These are phyloP conservation scores for Blastobasis adustella DNA, from an alignment of 2,888 invertebrate genomes.

Conservation along the genomic window DNA sequence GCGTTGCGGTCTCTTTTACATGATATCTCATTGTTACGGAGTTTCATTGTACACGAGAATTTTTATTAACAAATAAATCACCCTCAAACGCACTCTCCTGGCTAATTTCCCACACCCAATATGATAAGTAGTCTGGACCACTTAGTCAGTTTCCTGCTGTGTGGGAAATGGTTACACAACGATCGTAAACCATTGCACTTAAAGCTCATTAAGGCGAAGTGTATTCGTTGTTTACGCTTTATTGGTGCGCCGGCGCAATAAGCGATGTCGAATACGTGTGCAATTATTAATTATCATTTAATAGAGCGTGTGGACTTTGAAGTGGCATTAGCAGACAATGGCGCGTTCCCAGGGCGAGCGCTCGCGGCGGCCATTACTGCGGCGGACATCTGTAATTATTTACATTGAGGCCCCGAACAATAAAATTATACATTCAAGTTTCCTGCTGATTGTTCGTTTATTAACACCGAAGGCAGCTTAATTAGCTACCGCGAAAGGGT, in stretches of 20 bases:
- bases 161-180: no score
- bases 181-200: no score
- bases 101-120: no score
- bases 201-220: no score
- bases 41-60: no score
- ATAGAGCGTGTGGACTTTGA: conserved; percentile 25
- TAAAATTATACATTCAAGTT: conserved; percentile 41
- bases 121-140: no score
- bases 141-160: no score
- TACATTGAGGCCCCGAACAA: conserved; percentile 32
- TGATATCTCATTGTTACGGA: no score
- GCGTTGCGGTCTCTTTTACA: no score
- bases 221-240: neutral
- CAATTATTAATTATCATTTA: conserved; percentile 31
- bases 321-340: conserved; percentile 36
- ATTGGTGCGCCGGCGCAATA: no score
- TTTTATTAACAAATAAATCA: no score
- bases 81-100: no score
- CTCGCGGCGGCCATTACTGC: conserved; percentile 20
- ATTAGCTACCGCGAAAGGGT: neutral
- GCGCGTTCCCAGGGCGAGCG: conserved; percentile 32
- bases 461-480: conserved; percentile 5
- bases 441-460: conserved; percentile 31
- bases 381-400: conserved; percentile 39
- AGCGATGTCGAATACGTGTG: conserved; percentile 2